These are phyloP conservation scores for Tetragonisca angustula DNA, from an alignment of 2,888 invertebrate species.

Conservation along the genomic window DNA sequence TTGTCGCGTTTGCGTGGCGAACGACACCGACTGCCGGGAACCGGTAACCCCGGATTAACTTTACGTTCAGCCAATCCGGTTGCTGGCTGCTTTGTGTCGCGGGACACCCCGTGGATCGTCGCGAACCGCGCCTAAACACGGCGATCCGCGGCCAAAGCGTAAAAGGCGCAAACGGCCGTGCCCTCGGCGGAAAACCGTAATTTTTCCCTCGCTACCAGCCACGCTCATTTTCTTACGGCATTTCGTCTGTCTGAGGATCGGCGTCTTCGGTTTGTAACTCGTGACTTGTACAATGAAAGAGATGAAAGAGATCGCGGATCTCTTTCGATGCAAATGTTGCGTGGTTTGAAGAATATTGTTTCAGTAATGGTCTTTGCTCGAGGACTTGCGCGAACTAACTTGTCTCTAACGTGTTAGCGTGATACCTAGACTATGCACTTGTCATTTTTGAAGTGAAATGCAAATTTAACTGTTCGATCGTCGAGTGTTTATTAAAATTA, in stretches of 20 bases:
- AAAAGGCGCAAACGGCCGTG: slow-evolving; percentile 60
- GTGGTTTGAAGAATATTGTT: not conserved
- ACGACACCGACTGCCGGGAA: slow-evolving; percentile 37
- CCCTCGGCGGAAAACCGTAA: slow-evolving; percentile 50
- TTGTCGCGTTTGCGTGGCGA: slow-evolving; percentile 49
- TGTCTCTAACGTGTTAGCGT: too few relatives aligned
- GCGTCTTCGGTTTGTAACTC: not conserved
- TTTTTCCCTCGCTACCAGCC: slow-evolving; percentile 56
- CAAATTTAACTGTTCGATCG: too few relatives aligned
- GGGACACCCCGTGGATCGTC: slow-evolving; percentile 44
- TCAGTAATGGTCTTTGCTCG: not conserved
- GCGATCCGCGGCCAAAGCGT: slow-evolving; percentile 52
- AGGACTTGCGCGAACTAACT: not conserved
- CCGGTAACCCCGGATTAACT: slow-evolving; percentile 60
- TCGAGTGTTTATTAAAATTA: too few relatives aligned
- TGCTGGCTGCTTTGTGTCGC: slow-evolving; percentile 29
- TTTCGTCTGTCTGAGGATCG: slow-evolving; percentile 46
- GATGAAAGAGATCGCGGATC: too few relatives aligned
- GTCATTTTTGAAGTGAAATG: too few relatives aligned
- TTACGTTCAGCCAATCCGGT: slow-evolving; percentile 51
- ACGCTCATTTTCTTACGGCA: slow-evolving; percentile 48
- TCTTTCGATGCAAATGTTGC: slow-evolving; percentile 2
- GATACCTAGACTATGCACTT: too few relatives aligned
- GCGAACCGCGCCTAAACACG: slow-evolving; percentile 62
- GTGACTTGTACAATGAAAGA: not conserved